Evolutionary conservation across 2,888 invertebrate genomes (phyloP).

Genomic region (Cheilosia pagana): DNA sequence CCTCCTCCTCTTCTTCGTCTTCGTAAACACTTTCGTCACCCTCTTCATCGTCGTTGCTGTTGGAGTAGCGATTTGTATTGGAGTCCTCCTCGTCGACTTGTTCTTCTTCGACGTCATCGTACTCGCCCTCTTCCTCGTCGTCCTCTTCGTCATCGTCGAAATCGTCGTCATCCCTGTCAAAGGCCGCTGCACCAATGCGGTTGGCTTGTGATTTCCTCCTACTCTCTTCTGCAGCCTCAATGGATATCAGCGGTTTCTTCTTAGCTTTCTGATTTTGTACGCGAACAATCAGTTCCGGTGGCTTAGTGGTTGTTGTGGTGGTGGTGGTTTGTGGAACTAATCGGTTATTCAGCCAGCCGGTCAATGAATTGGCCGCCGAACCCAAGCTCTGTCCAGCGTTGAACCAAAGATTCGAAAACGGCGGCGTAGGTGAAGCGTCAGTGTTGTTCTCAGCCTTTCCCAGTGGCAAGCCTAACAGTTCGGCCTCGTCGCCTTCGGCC

Average conservation of each 20-base stretch:
- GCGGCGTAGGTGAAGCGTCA: constrained; percentile 2
- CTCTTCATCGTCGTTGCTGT: constrained; percentile 76
- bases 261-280: constrained; percentile 77
- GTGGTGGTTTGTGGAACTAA: constrained; percentile 78
- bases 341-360: constrained; percentile 81
- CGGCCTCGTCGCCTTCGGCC: background rate
- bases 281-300: constrained; percentile 80
- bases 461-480: constrained; percentile 16
- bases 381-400: constrained; percentile 79
- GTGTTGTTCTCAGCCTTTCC: constrained; percentile 36
- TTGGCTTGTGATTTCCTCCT: constrained; percentile 55
- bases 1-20: constrained; percentile 30
- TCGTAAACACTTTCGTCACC: constrained; percentile 8
- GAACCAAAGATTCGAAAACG: constrained; percentile 77
- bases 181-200: constrained; percentile 73
- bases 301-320: constrained; percentile 77
- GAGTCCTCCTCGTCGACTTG: constrained; percentile 67
- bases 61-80: constrained; percentile 26
- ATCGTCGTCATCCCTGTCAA: constrained; percentile 74
- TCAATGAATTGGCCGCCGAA: constrained; percentile 80
- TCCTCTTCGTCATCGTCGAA: constrained; percentile 58
- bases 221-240: constrained; percentile 25
- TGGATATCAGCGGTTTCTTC: constrained; percentile 75
- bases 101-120: constrained; percentile 52
- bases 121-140: constrained; percentile 36